phyloP scores from a whole-genome alignment of 2,888 invertebrate species.

The Entomobrya proxima region DNA sequence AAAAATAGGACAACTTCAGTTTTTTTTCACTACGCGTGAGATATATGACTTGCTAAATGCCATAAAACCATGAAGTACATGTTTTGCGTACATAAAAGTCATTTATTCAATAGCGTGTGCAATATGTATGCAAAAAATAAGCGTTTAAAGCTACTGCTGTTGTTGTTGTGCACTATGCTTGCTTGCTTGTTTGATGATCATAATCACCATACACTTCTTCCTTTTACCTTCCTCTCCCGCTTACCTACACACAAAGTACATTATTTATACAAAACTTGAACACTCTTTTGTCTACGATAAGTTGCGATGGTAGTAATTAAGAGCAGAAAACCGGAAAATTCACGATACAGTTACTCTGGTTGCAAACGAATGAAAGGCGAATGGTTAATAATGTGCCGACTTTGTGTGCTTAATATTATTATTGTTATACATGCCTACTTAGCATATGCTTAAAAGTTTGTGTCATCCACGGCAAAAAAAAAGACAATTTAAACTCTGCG shows the following conservation, averaged over 20 bases:
- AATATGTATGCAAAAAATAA: neutral
- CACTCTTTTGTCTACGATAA: constrained; percentile 15
- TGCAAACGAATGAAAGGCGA: neutral
- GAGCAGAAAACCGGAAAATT: constrained; percentile 66
- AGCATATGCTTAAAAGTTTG: neutral
- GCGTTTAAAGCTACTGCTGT: neutral
- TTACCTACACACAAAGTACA: neutral
- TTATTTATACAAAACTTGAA: constrained; percentile 9
- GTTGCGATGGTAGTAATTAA: constrained; percentile 54
- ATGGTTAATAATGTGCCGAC: constrained; percentile 1
- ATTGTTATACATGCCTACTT: neutral
- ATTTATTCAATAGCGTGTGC: neutral
- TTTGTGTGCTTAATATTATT: neutral
- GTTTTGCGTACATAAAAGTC: constrained; percentile 10
- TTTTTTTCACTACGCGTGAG: constrained; percentile 9
- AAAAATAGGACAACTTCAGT: neutral
- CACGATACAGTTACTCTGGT: constrained; percentile 61
- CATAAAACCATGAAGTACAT: constrained; percentile 38
- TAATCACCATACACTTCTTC: neutral
- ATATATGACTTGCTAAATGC: constrained; percentile 31
- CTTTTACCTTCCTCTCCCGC: neutral
- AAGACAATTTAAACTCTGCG: neutral
- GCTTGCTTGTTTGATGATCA: neutral
- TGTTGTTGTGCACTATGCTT: neutral
- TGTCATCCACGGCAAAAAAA: neutral